Conservation (phyloP, 2,797 vertebrate genomes). For the Petrocephalus schoutedeni region DNA sequence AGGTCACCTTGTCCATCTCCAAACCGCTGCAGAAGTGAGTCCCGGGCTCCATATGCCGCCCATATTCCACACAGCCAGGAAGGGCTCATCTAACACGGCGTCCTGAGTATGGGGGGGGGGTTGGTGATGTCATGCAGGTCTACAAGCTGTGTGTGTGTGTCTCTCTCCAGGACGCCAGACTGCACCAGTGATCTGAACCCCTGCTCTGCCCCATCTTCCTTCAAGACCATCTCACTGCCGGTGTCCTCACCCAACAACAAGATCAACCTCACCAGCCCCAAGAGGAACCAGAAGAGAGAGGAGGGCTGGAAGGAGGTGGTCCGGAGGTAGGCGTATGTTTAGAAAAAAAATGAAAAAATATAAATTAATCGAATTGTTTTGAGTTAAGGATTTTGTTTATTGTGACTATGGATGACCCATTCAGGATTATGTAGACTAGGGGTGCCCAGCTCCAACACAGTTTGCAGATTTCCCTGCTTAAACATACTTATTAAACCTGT, state of each 20-base stretch:
- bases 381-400: background rate
- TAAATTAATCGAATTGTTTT: background rate
- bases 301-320: constrained; percentile 99
- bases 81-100: background rate
- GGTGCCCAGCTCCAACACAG: no score
- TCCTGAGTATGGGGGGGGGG: background rate
- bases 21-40: constrained; percentile 82
- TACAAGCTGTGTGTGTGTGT: background rate
- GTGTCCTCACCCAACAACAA: constrained; percentile 86
- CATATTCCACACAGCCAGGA: background rate
- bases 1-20: constrained; percentile 78
- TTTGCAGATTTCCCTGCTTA: no score
- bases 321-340: constrained; percentile 67
- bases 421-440: background rate
- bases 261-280: constrained; percentile 92
- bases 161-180: constrained; percentile 56
- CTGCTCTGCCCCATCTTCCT: constrained; percentile 73
- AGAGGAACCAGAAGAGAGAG: constrained; percentile 95
- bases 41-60: background rate
- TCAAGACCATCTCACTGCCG: constrained; percentile 85
- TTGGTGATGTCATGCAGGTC: background rate
- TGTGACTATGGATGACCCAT: background rate
- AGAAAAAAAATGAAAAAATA: background rate
- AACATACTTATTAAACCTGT: no score
- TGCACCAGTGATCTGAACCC: constrained; percentile 63